Evolutionary conservation across 1,140 invertebrate species (phyloP).

Genomic region (Pseudobourletiella spinata): DNA sequence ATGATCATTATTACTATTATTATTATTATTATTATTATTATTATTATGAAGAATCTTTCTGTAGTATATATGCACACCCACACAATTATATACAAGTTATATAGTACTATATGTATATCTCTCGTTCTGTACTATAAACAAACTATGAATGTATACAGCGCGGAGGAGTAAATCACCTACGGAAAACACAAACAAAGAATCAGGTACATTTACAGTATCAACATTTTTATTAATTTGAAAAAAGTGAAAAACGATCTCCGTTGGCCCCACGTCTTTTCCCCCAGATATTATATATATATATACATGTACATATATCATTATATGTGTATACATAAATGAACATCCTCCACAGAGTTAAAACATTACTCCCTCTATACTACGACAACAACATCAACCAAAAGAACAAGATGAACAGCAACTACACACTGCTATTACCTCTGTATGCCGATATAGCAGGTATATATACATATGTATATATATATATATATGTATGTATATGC

Average conservation of each 20-base stretch:
- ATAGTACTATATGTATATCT: background rate
- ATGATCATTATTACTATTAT: too few relatives aligned
- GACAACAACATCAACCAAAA: too few relatives aligned
- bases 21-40: too few relatives aligned
- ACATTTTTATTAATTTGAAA: background rate
- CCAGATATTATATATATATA: too few relatives aligned
- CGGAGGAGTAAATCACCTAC: background rate
- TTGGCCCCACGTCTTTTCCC: too few relatives aligned
- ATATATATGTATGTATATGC: background rate
- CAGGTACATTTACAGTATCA: background rate
- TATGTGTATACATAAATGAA: too few relatives aligned
- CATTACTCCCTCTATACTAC: too few relatives aligned
- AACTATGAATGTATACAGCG: background rate
- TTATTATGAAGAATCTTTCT: too few relatives aligned
- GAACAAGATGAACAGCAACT: too few relatives aligned
- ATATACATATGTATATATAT: background rate
- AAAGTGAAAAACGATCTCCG: background rate
- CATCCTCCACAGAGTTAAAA: too few relatives aligned
- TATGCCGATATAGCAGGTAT: background rate
- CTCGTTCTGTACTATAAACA: background rate
- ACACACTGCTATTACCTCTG: too few relatives aligned
- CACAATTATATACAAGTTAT: background rate
- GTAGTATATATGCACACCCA: background rate
- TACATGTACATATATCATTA: too few relatives aligned
- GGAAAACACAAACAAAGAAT: background rate